Conservation (phyloP, 2,113 vertebrate species). For the Melanotaenia duboulayi region DNA sequence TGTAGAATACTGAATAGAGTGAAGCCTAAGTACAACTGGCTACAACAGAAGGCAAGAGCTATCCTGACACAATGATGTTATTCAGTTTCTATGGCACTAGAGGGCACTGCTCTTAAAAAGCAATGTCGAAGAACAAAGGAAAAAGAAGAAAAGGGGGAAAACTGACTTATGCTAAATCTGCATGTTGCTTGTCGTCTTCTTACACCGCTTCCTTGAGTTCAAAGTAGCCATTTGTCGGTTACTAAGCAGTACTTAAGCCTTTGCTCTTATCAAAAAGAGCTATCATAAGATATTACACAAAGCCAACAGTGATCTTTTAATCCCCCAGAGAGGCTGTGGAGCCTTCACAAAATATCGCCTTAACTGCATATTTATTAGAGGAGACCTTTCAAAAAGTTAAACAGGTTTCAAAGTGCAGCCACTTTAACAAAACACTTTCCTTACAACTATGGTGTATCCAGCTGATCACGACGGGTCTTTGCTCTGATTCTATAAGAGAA, state of each 20-base stretch:
- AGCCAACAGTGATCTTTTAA: slow-evolving; percentile 70
- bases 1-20: slow-evolving; percentile 76
- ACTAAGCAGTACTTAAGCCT: slow-evolving; percentile 64
- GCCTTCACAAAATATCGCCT: slow-evolving; percentile 72
- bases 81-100: slow-evolving; percentile 66
- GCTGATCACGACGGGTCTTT: slow-evolving; percentile 29
- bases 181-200: slow-evolving; percentile 61
- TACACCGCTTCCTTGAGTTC: slow-evolving; percentile 50
- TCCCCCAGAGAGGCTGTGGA: slow-evolving; percentile 58
- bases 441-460: slow-evolving; percentile 43
- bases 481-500: slow-evolving; percentile 53
- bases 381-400: slow-evolving; percentile 66
- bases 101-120: slow-evolving; percentile 55
- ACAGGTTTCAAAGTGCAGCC: slow-evolving; percentile 54
- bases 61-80: slow-evolving; percentile 35
- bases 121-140: slow-evolving; percentile 30
- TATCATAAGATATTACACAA: slow-evolving; percentile 76
- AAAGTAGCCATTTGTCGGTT: slow-evolving; percentile 45
- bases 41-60: slow-evolving; percentile 55
- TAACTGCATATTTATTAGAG: slow-evolving; percentile 74
- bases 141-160: slow-evolving; percentile 20
- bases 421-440: slow-evolving; percentile 36
- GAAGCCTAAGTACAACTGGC: slow-evolving; percentile 60
- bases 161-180: slow-evolving; percentile 47
- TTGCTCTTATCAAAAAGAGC: slow-evolving; percentile 73